A percentile compares a stretch with the other conserved stretches of the same genome.
Conservation (phyloP, 2,888 invertebrate genomes). For the Seira musarum region DNA sequence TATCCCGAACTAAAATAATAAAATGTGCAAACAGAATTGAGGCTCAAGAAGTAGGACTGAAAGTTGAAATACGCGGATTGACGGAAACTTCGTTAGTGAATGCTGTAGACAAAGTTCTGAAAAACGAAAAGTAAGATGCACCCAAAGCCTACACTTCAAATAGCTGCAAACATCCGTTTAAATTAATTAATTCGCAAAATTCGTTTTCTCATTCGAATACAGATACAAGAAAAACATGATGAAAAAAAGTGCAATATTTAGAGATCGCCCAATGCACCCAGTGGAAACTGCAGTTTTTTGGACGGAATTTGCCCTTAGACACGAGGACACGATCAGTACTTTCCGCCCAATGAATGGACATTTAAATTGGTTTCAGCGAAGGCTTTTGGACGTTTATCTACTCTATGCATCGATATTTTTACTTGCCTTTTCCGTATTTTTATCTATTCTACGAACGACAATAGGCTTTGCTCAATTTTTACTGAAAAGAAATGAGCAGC, state of each 20-base stretch:
- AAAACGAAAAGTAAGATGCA: slow-evolving; percentile 54
- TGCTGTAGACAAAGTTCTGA: slow-evolving; percentile 56
- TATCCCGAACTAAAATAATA: not conserved
- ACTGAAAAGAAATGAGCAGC: no score
- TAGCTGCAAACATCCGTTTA: no score
- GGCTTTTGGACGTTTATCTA: slow-evolving; percentile 62
- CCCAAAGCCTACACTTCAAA: no score
- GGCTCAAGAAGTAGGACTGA: slow-evolving; percentile 65
- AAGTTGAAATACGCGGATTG: slow-evolving; percentile 63
- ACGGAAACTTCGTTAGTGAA: slow-evolving; percentile 53
- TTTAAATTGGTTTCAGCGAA: slow-evolving; percentile 55
- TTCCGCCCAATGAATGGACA: slow-evolving; percentile 62
- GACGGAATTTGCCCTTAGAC: slow-evolving; percentile 67
- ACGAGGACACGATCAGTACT: slow-evolving; percentile 61
- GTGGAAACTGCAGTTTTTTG: slow-evolving; percentile 65
- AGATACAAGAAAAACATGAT: slow-evolving; percentile 66
- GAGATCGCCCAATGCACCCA: slow-evolving; percentile 62
- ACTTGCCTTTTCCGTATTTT: not conserved
- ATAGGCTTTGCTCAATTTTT: no score
- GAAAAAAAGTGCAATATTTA: slow-evolving; percentile 58
- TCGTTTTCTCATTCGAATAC: not conserved
- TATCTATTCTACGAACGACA: not conserved
- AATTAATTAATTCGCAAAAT: no score
- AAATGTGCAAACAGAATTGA: slow-evolving; percentile 42
- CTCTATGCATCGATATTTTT: slow-evolving; percentile 22